Conservation (phyloP, 2,113 vertebrate genomes). For the Leuciscus idus region DNA sequence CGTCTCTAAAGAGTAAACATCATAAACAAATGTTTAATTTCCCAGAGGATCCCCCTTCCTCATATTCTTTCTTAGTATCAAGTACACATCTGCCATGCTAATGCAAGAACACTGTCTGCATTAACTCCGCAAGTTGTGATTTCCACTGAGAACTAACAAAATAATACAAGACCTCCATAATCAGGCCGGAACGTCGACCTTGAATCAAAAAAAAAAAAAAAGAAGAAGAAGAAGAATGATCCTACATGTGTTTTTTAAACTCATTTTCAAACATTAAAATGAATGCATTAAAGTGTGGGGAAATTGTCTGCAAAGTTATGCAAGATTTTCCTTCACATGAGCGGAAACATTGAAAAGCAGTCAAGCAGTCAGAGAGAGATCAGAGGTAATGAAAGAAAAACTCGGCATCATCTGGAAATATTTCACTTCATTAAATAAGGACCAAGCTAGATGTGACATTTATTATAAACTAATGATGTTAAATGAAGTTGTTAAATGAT, state of each 20-base stretch:
- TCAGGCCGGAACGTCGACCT: background rate
- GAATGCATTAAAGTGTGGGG: background rate
- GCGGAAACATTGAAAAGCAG: background rate
- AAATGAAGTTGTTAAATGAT: slow-evolving; percentile 2
- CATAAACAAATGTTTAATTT: slow-evolving; percentile 28
- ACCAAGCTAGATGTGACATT: slow-evolving; percentile 7
- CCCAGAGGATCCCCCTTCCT: background rate
- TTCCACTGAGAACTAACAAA: background rate
- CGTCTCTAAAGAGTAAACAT: background rate
- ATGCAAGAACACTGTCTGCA: background rate
- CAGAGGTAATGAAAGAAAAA: slow-evolving; percentile 5
- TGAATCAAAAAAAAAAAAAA: background rate
- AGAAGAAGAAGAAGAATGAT: background rate
- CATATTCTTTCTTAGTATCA: background rate
- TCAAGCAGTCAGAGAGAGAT: background rate
- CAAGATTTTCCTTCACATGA: background rate
- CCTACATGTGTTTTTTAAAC: background rate
- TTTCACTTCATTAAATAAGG: slow-evolving; percentile 19
- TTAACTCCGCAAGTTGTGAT: background rate
- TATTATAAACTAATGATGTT: slow-evolving; percentile 1
- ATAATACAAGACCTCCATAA: background rate
- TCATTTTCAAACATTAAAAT: background rate
- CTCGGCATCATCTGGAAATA: background rate
- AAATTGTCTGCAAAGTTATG: background rate
- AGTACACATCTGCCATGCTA: slow-evolving; percentile 2